These are phyloP conservation scores for Apteryx mantelli DNA, from an alignment of 2,113 vertebrate genomes.

Conservation along the genomic window DNA sequence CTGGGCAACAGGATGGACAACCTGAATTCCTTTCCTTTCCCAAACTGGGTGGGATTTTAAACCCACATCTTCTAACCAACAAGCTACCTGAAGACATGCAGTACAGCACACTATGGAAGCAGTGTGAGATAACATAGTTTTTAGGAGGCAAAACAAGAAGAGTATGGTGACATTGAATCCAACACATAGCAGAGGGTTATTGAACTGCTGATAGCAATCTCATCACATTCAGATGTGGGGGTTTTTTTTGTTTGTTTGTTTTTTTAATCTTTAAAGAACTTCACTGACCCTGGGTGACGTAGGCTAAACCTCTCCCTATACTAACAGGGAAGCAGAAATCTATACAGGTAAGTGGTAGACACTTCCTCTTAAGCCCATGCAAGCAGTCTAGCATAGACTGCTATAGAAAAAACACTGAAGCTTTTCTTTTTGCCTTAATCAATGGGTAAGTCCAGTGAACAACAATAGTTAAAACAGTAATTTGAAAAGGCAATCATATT, in stretches of 20 bases:
- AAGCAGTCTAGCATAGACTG: neutral
- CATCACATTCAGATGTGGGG: neutral
- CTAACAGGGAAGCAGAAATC: neutral
- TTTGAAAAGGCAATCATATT: neutral
- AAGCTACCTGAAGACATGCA: neutral
- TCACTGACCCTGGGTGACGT: neutral
- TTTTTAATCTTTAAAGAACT: neutral
- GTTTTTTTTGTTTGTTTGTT: too few species aligned
- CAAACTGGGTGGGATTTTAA: neutral
- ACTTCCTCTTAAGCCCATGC: neutral
- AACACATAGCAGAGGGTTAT: neutral
- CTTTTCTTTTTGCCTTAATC: neutral
- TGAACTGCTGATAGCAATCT: neutral
- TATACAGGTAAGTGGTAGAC: neutral
- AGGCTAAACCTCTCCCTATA: neutral
- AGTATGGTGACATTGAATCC: neutral
- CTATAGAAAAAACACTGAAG: neutral
- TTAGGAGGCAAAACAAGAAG: neutral
- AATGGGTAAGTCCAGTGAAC: neutral
- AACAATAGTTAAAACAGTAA: neutral
- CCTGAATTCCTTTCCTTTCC: neutral
- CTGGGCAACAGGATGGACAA: neutral
- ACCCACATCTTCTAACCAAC: neutral
- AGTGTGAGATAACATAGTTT: neutral
- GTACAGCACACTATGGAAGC: neutral